Evolutionary conservation across 37 sponge, comb jelly and placozoan species (phyloP), one percentile per base, ranked within the genome.

Genomic region (Oscarella lobularis): DNA sequence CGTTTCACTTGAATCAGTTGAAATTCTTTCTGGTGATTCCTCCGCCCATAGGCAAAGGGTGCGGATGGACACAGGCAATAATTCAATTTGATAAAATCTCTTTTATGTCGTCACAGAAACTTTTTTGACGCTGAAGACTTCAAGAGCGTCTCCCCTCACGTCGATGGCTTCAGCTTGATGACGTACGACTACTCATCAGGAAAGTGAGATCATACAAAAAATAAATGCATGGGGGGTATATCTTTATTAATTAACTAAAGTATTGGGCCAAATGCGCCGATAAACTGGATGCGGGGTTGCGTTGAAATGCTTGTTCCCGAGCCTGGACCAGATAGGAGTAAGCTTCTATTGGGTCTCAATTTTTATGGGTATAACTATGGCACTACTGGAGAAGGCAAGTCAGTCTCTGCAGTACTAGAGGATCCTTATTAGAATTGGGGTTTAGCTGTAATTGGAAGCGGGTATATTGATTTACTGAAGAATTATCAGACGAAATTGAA

Each of bases 351-450:
- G 31, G 99, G 99, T 37, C 80, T 91, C 48, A 98, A 98, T 71
- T 94, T 98, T 71, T 98, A 94, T 69, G 99, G 99, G 5, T 89
- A 90, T 37, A 84, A 91, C 77, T 94, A 83, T 77, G 74, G 80
- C 31, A 72, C 74, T 3, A 35, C 55, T 55, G 74, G 74, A 1
- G 38, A 73, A 2, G 60, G 60, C 20, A 48, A 27, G 60, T 20
- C 60, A 27, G 9, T 48, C 9, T 27, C 60, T 48, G 9, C 9
- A 48, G 20, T 27, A 48, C 20, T n/a, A n/a, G n/a, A n/a, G n/a
- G n/a, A n/a, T n/a, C n/a, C n/a, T 20, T 30, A 68, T 68, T 68
- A 4, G 33, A 68, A 34, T 30, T 68, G 29, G 31, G 33, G 4
- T 68, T 34, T 68, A 68, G 35, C 20, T 48, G 60, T 48, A 27